Evolutionary conservation across 2,888 invertebrate genomes (phyloP).

Genomic region (Scaptomyza parva): DNA sequence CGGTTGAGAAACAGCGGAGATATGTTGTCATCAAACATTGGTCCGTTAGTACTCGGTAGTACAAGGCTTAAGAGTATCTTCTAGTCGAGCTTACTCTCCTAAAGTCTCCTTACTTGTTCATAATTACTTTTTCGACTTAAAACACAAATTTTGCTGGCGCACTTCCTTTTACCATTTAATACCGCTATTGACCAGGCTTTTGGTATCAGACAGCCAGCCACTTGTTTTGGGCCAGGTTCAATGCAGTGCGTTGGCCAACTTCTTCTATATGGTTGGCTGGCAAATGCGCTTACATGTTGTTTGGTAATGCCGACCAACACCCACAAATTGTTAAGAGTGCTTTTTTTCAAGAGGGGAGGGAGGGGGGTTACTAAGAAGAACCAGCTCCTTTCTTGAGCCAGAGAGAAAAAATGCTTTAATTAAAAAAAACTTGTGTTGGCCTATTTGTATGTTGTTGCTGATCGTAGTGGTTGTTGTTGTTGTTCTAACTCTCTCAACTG

Average conservation of each 20-base stretch:
- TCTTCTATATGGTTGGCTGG: constrained; percentile 21
- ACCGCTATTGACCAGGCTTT: constrained; percentile 9
- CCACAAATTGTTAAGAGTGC: constrained; percentile 47
- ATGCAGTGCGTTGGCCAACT: constrained; percentile 54
- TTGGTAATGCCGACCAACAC: constrained; percentile 51
- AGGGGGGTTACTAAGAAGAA: no score
- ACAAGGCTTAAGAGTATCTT: no score
- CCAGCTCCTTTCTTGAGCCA: constrained; percentile 29
- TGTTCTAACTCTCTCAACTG: constrained; percentile 42
- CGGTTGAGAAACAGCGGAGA: no score
- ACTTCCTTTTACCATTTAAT: constrained; percentile 2
- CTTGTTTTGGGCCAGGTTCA: constrained; percentile 41
- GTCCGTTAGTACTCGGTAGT: no score
- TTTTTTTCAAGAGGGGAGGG: no score
- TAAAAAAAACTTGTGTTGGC: constrained; percentile 72
- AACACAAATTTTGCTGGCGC: neutral
- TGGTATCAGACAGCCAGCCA: constrained; percentile 22
- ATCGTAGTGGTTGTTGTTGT: constrained; percentile 5
- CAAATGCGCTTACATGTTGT: constrained; percentile 34
- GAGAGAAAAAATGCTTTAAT: constrained; percentile 72
- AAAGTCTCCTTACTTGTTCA: no score
- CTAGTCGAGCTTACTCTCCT: no score
- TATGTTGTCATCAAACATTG: no score
- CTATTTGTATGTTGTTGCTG: constrained; percentile 58
- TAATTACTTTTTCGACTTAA: neutral